Base-by-base conservation (phyloP, 2,888 invertebrate genomes). In the Ditylenchus weischeri region DNA sequence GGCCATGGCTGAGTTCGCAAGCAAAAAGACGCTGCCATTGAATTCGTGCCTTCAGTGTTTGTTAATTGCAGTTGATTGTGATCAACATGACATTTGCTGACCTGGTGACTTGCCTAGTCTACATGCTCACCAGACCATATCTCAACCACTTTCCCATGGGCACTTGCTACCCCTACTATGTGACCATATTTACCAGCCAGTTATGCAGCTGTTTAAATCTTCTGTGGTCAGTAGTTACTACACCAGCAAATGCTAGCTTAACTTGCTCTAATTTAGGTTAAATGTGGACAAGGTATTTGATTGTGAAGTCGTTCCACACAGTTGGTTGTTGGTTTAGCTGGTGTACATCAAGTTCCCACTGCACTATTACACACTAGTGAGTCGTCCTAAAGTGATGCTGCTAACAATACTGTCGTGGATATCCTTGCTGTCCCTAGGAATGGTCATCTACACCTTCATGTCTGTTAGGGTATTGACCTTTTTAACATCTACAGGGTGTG, bases 21-120 rank as follows among this genome's bases (percentile, higher is more conserved):
- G 29, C 29, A 29, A 29, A 29, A 29, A 29, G 29, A 29, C 29
- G 29, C 29, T 29, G n/a, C 5, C 29, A 29, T 29, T 29, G 29
- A 29, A 29, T 29, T 38, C 10, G 13, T 19, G 13, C 29, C 8
- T 62, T 19, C 10, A 47, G 29, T 49, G 35, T 3, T 43, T 10
- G 43, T 43, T 43, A 6, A 29, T 65, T 75, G 38, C 57, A 80
- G 80, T 79, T 81, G 43, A 76, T 81, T 64, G 81, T 81, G 8
- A 81, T 81, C 48, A 80, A 82, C 75, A 81, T 81, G 81, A 81
- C 81, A n/a, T 70, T 78, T 18, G 79, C 81, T 6, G 81, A 81
- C 69, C 70, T 81, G 19, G 59, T 80, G 49, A 76, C 80, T 66
- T 80, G 81, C 61, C 69, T 78, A 7, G 73, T 80, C 57, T 81